Evolutionary conservation across 2,113 vertebrate species (phyloP), one percentile per base, ranked within the genome.

Genomic region (Hirundichthys speculiger): DNA sequence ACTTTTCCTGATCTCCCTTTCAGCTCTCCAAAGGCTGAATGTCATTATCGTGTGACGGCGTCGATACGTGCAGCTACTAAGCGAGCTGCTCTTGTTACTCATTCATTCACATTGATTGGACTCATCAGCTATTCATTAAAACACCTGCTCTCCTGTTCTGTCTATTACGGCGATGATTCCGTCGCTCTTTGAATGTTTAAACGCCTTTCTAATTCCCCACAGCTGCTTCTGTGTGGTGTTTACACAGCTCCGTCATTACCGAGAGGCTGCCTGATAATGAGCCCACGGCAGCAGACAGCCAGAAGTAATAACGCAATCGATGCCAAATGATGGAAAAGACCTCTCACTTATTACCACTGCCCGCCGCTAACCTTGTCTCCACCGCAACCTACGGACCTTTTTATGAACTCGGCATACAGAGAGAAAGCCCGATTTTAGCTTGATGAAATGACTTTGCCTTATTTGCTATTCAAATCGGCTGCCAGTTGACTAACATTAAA

Each of bases 61-160:
- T 77, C 76, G 41, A 48, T 13, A 42, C 48, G 20, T 13, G 45
- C 60, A 4, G 66, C 69, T 80, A 58, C 40, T 53, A 55, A 79
- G 58, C n/a, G 19, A 70, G 40, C 2, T 2, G 21, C 68, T 72
- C 58, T 54, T 54, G 58, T 69, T 74, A 30, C 73, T 77, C 73
- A 64, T 74, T 74, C 51, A 52, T 78, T 73, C 58, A 66, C 61
- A 87, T 86, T 78, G 80, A 89, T 79, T 14, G 20, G 12, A n/a
- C 10, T 79, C 71, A 73, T 81, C 77, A 68, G 72, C 76, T 65
- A 79, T 84, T 87, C 79, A 84, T 89, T 86, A 77, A n/a, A 87
- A 84, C 83, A 83, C 65, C 81, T 79, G 85, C 79, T 83, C 60
- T 64, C 75, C 52, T 78, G 73, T 80, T 78, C 39, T 67, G 65